A percentile compares a stretch with the other conserved stretches of the same genome.
Evolutionary conservation across 2,888 invertebrate genomes (phyloP).

Genomic region (Drosophila recens): DNA sequence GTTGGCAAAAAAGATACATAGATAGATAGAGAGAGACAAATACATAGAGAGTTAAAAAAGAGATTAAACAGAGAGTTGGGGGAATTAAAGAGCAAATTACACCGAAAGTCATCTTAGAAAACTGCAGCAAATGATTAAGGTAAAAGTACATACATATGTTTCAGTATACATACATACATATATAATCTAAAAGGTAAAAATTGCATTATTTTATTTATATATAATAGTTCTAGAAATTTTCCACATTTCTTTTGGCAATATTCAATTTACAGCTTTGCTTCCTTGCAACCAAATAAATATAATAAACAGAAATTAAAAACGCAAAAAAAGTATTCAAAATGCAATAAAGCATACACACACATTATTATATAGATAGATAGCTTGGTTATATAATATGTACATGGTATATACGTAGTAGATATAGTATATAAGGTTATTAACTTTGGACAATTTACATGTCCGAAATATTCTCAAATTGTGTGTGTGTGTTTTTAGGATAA

Average conservation of each 20-base stretch:
- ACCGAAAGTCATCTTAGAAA: slow-evolving; percentile 9
- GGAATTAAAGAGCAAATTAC: slow-evolving; percentile 13
- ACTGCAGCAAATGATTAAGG: slow-evolving; percentile 47
- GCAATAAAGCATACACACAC: slow-evolving; percentile 58
- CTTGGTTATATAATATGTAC: slow-evolving; percentile 27
- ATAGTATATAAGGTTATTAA: slow-evolving; percentile 12
- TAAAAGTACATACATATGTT: slow-evolving; percentile 29
- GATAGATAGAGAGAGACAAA: slow-evolving; percentile 23
- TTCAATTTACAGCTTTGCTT: slow-evolving; percentile 63
- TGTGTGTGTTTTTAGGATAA: slow-evolving; percentile 18
- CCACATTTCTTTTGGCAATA: slow-evolving; percentile 63
- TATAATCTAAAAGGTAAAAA: slow-evolving; percentile 11
- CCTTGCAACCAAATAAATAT: slow-evolving; percentile 64
- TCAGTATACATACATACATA: slow-evolving; percentile 35
- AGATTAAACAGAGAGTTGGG: slow-evolving; percentile 5
- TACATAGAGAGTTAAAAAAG: slow-evolving; percentile 12
- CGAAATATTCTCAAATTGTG: slow-evolving; percentile 27
- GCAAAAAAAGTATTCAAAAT: slow-evolving; percentile 55
- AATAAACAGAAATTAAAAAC: neutral
- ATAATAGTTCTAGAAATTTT: slow-evolving; percentile 44
- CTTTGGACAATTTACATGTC: slow-evolving; percentile 46
- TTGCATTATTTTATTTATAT: slow-evolving; percentile 31
- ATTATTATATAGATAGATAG: slow-evolving; percentile 30
- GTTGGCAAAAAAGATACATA: slow-evolving; percentile 25
- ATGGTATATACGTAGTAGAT: slow-evolving; percentile 6